Base-by-base conservation (phyloP, 2,888 invertebrate species). In the Merodon equestris region DNA sequence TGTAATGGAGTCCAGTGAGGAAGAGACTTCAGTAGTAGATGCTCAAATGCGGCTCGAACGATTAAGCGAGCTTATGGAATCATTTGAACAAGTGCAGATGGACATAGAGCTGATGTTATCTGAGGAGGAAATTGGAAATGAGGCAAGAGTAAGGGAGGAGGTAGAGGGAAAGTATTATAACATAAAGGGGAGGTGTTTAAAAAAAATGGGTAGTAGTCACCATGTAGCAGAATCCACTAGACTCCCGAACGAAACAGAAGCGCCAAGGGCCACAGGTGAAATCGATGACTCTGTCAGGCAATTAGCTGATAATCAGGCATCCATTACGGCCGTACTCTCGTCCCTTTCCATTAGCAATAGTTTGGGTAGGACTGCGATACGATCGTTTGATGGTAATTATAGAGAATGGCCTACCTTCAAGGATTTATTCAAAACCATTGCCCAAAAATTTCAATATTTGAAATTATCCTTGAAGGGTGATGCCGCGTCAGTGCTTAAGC, bases 401-500 rank as follows among this genome's bases (percentile, higher is more conserved):
- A 40, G n/a, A 40, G 40, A 40, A n/a, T 40, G 40, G 40, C 40
- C 40, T 3, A 40, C 40, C 10, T 40, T 40, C n/a, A n/a, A 40
- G 40, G 40, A 40, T 40, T n/a, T 40, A 40, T n/a, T n/a, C n/a
- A n/a, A 40, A 40, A n/a, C 36, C 10, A 7, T 36, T 9, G 5
- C 40, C 12, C 40, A 40, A 40, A 40, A 40, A 40, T 40, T 40
- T 3, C 40, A 40, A 18, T 47, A 12, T 13, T 38, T 9, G 15
- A 60, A 48, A n/a, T n/a, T n/a, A n/a, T n/a, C n/a, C n/a, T n/a
- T n/a, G n/a, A n/a, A n/a, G 7, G 48, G 48, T n/a, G 36, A 57
- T 9, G 57, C 47, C 0, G 47, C 57, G 12, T 45, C 57, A 12
- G 17, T n/a, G n/a, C n/a, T n/a, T n/a, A n/a, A 13, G 36, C 58